phyloP scores from a whole-genome alignment of 2,113 vertebrate species.

The Sminthopsis crassicaudata region DNA sequence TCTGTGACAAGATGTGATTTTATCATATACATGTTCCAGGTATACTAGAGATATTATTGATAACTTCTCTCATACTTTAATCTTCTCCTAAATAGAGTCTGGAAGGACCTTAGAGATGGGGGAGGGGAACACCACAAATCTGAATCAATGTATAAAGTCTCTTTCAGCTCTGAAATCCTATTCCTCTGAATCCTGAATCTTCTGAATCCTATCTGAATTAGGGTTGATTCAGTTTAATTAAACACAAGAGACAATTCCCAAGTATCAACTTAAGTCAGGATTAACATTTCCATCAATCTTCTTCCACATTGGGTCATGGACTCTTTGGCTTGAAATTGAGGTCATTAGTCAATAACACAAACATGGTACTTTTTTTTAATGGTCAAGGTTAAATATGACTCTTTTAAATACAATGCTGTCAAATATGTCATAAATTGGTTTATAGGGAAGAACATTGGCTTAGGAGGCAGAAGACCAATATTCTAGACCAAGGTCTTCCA shows the following conservation, averaged over 20 bases:
- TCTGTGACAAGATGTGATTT: background rate
- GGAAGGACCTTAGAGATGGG: background rate
- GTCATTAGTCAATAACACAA: background rate
- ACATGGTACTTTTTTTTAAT: background rate
- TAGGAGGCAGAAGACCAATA: background rate
- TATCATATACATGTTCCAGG: background rate
- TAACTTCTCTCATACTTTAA: background rate
- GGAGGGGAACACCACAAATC: background rate
- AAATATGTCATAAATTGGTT: background rate
- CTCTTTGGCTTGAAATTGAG: background rate
- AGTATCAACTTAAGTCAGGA: background rate
- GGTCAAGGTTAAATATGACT: background rate
- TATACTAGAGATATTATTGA: too few species aligned
- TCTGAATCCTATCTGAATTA: background rate
- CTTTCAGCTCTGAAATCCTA: background rate
- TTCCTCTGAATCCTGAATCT: background rate
- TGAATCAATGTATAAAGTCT: background rate
- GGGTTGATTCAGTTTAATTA: background rate
- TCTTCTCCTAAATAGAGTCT: background rate
- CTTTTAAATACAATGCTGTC: background rate
- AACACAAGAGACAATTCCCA: background rate
- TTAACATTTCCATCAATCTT: background rate
- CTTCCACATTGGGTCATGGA: background rate
- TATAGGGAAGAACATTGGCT: background rate
- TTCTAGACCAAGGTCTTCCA: background rate